These are phyloP conservation scores for Hemicrepidius hirtus DNA, from an alignment of 2,888 invertebrate genomes.

Conservation along the genomic window DNA sequence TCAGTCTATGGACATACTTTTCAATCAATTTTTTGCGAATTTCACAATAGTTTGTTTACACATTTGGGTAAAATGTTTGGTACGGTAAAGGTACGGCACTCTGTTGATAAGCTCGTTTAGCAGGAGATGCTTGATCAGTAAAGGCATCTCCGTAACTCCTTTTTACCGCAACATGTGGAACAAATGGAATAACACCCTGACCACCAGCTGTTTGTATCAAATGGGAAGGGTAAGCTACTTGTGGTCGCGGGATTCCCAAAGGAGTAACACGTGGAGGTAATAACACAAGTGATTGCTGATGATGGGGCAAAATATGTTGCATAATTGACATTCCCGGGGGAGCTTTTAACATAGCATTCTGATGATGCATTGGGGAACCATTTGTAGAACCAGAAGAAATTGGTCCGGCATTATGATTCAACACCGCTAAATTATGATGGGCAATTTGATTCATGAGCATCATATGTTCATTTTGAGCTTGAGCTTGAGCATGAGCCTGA, in stretches of 20 bases:
- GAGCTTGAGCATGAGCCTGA: slow-evolving; percentile 76
- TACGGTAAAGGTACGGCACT: slow-evolving; percentile 65
- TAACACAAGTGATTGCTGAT: slow-evolving; percentile 56
- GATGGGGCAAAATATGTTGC: slow-evolving; percentile 66
- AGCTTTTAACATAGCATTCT: slow-evolving; percentile 63
- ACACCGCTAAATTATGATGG: slow-evolving; percentile 69
- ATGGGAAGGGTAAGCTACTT: slow-evolving; percentile 61
- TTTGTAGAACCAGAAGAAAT: slow-evolving; percentile 54
- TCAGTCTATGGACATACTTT: neutral
- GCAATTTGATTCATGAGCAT: slow-evolving; percentile 69
- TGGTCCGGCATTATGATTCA: slow-evolving; percentile 63
- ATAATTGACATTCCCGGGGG: slow-evolving; percentile 67
- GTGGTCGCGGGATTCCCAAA: slow-evolving; percentile 60
- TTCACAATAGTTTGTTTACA: neutral
- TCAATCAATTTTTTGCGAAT: neutral
- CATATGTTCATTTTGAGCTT: slow-evolving; percentile 70
- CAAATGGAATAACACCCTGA: slow-evolving; percentile 63
- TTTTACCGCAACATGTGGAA: slow-evolving; percentile 68
- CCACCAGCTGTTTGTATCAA: slow-evolving; percentile 59
- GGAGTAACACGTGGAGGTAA: slow-evolving; percentile 56
- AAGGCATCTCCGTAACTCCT: slow-evolving; percentile 71
- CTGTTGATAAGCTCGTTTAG: slow-evolving; percentile 68
- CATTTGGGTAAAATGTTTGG: slow-evolving; percentile 67
- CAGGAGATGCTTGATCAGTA: slow-evolving; percentile 66
- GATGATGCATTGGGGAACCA: slow-evolving; percentile 63